Conservation (phyloP, 2,888 invertebrate genomes). For the Schizotus pectinicornis region DNA sequence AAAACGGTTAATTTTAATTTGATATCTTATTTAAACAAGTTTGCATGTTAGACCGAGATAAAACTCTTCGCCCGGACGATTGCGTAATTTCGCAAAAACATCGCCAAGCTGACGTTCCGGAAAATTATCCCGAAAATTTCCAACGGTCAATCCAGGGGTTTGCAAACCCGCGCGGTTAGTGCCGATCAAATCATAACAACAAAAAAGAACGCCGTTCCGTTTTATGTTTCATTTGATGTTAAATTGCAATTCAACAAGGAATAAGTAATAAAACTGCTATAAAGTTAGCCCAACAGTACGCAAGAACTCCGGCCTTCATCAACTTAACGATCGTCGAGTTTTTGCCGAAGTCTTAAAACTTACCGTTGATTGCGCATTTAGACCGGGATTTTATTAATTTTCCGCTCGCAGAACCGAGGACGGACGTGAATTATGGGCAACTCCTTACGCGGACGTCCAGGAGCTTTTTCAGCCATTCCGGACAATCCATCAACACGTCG, state of each 20-base stretch:
- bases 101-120: no score
- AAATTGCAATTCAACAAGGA: conserved; percentile 32
- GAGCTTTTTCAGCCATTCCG: no score
- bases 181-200: conserved; percentile 14
- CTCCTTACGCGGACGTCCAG: no score
- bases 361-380: conserved; percentile 3
- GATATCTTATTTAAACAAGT: conserved; percentile 26
- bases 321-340: conserved; percentile 30
- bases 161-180: conserved; percentile 15
- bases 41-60: conserved; percentile 23
- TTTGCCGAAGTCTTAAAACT: conserved; percentile 22
- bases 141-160: no score
- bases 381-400: neutral
- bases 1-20: conserved; percentile 28
- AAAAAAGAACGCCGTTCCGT: conserved; percentile 17
- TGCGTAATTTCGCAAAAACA: conserved; percentile 19
- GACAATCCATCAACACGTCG: no score
- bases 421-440: conserved; percentile 12
- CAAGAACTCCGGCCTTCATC: conserved; percentile 36
- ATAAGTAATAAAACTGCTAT: conserved; percentile 39
- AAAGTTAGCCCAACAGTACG: conserved; percentile 35
- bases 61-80: conserved; percentile 12
- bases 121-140: no score
- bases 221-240: conserved; percentile 37
- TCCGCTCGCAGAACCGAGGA: neutral